Evolutionary conservation across 2,113 vertebrate species (phyloP).

Genomic region (Tretioscincus oriximinensis): DNA sequence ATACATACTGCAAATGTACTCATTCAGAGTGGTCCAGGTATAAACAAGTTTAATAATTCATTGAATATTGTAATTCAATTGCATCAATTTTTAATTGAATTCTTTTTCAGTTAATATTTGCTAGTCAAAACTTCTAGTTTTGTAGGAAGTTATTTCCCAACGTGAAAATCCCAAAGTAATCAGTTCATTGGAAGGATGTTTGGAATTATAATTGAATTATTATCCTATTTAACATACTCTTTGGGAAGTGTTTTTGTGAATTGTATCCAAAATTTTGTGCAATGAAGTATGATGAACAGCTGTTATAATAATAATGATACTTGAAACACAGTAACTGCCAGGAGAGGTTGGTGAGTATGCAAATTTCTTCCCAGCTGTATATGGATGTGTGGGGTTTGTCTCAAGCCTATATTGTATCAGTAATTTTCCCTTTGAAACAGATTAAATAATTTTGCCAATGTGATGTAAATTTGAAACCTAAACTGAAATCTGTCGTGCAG

Average conservation of each 20-base stretch:
- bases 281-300: slow-evolving; percentile 11
- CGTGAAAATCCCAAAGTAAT: slow-evolving; percentile 41
- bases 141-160: slow-evolving; percentile 43
- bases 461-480: no score
- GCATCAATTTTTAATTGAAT: slow-evolving; percentile 64
- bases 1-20: slow-evolving; percentile 31
- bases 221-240: slow-evolving; percentile 41
- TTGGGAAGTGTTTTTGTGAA: slow-evolving; percentile 43
- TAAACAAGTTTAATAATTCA: slow-evolving; percentile 51
- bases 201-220: slow-evolving; percentile 45
- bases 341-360: no score
- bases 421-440: no score
- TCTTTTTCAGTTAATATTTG: slow-evolving; percentile 50
- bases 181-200: slow-evolving; percentile 35
- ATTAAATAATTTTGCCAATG: no score
- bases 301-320: background rate
- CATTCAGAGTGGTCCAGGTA: slow-evolving; percentile 26
- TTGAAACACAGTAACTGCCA: background rate
- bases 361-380: no score
- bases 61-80: slow-evolving; percentile 56
- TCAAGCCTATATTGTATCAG: no score
- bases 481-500: no score
- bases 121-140: slow-evolving; percentile 33
- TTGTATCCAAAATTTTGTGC: slow-evolving; percentile 33
- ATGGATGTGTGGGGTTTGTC: no score